Base-by-base conservation (phyloP, 2,113 vertebrate genomes). In the Clarias macrocephalus region DNA sequence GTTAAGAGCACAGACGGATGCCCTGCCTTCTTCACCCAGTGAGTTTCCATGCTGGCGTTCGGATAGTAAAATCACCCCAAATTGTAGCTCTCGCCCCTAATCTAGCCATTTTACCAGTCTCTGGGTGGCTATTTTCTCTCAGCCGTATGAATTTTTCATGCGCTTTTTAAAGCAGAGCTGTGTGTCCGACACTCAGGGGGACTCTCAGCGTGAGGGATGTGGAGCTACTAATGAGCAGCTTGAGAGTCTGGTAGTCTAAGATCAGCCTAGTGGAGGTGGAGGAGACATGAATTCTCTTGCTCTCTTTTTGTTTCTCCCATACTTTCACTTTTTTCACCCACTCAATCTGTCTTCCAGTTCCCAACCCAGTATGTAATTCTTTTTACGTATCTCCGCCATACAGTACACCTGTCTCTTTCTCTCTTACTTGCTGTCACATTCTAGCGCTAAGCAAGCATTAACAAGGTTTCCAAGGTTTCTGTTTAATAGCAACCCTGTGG, bases 101-200 rank as follows among this genome's bases (percentile, higher is more conserved):
- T 85, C 30, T 83, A 90, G 87, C 87, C 65, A 85, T 86, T 91
- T 92, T 93, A 92, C 92, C 89, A 82, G 83, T 87, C 83, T 91
- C 89, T 86, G 82, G 73, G 73, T 91, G 87, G 89, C 52, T 83
- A 85, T 89, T 89, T 80, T 87, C 59, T 88, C 86, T 89, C 82
- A 65, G 56, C 72, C 76, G 59, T 72, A 86, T 93, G 85, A 91
- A 93, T 93, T 85, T 93, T 93, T 93, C 83, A 92, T 91, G 90
- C 33, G 9, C 60, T 87, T 85, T 90, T 90, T 88, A 87, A 89
- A 88, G 66, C 80, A 81, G 85, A 66, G 72, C 87, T 73, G 42
- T 89, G 72, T 82, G 60, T 80, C 84, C 89, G 77, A 91, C 19
- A 7, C 89, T 89, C 90, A 75, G 84, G 90, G 90, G 89, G 88